Conservation (phyloP, 2,888 invertebrate species). For the Pheosia tremula region DNA sequence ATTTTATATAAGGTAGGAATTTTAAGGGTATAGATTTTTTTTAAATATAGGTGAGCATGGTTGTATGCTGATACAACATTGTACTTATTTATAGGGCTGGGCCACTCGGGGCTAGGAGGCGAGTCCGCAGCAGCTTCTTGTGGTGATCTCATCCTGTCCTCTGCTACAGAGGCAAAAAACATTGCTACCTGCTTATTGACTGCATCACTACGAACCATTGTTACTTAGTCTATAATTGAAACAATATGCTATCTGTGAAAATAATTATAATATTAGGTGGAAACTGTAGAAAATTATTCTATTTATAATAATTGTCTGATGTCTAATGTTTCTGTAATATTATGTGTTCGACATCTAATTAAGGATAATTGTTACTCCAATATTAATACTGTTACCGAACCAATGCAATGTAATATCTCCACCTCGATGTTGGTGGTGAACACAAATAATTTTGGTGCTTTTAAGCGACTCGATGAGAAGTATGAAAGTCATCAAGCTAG, state of each 20-base stretch:
- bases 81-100: constrained; percentile 84
- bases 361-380: constrained; percentile 84
- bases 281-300: constrained; percentile 85
- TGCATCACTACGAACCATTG: constrained; percentile 86
- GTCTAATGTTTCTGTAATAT: constrained; percentile 85
- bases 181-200: constrained; percentile 87
- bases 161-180: constrained; percentile 80
- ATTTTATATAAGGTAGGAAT: background rate
- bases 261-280: constrained; percentile 83
- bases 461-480: constrained; percentile 81
- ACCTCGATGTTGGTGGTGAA: constrained; percentile 85
- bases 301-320: constrained; percentile 86
- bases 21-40: constrained; percentile 13
- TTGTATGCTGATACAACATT: constrained; percentile 32
- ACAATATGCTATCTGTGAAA: constrained; percentile 90
- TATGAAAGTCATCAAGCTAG: constrained; percentile 84
- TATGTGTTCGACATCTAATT: constrained; percentile 87
- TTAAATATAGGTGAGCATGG: constrained; percentile 19
- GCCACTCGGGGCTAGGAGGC: constrained; percentile 88
- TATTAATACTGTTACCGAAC: constrained; percentile 85
- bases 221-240: constrained; percentile 85
- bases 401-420: constrained; percentile 85
- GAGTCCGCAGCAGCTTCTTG: constrained; percentile 83
- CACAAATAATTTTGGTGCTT: constrained; percentile 85
- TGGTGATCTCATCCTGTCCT: constrained; percentile 83